Evolutionary conservation across 2,797 vertebrate species (phyloP), one percentile per base, ranked within the genome.

Genomic region (Hyperoplus immaculatus): DNA sequence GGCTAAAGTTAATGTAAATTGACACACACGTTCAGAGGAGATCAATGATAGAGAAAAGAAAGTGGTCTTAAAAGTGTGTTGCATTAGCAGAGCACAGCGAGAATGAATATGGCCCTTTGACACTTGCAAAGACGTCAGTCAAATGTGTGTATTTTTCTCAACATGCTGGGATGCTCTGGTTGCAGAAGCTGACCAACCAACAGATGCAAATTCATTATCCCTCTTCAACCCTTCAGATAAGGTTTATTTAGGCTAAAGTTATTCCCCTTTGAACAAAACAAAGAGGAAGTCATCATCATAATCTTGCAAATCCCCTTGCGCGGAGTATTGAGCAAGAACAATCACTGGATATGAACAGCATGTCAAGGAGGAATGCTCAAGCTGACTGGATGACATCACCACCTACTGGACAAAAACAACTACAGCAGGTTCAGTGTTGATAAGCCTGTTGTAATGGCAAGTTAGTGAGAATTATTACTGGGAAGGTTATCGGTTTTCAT

Each of bases 331-430:
- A 39, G 12, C 6, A 42, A 64, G 57, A 65, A n/a, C 4, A 39
- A 55, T 53, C 8, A 9, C 8, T 61, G 45, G 60, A n/a, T 16
- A 42, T 13, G 69, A 65, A 15, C 0, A 12, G 7, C 8, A 12
- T 0, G 1, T 21, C 16, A 4, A 18, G 29, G 36, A 64, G 38
- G 7, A n/a, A 62, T 43, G 45, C 36, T 42, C 59, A 16, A 1
- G 54, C 70, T 65, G 39, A 60, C 82, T 75, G 81, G 70, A 12
- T 68, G 69, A 92, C 77, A 87, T 53, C 86, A 6, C 94, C 95
- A 93, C 63, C 95, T 95, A 63, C 84, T 95, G 95, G 92, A 69
- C 62, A 54, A 39, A 68, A 0, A 38, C 7, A 63, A 39, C 14
- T 74, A 42, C 6, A 64, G 58, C 80, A 79, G 45, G 39, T 21